A percentile compares a stretch with the other conserved stretches of the same genome.
phyloP scores from a whole-genome alignment of 2,113 vertebrate species.

The Tupaia tana region DNA sequence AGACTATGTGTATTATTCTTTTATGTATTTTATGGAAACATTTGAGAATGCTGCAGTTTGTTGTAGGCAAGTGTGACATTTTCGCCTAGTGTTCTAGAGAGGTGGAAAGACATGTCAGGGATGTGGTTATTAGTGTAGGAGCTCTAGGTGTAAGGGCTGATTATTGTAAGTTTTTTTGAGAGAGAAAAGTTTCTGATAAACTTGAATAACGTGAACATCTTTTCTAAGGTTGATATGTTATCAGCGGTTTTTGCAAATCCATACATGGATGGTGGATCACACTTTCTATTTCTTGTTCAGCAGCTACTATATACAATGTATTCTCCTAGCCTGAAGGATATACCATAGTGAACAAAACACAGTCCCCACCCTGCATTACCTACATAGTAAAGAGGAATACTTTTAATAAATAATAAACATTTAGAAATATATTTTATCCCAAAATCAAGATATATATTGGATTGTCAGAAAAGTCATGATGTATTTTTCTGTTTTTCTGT shows the following conservation, averaged over 20 bases:
- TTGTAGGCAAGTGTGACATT: neutral
- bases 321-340: neutral
- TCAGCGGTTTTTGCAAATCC: neutral
- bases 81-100: neutral
- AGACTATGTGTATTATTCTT: neutral
- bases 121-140: neutral
- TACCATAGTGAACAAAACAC: neutral
- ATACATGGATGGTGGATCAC: neutral
- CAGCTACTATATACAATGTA: no score
- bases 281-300: neutral
- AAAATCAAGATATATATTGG: neutral
- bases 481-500: no score
- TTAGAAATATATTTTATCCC: neutral
- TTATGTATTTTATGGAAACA: neutral
- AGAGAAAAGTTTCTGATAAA: neutral
- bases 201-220: neutral
- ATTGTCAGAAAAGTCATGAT: no score
- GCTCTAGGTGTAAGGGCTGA: neutral
- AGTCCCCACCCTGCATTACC: neutral
- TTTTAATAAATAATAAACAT: neutral
- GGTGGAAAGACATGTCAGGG: neutral
- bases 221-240: neutral
- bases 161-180: neutral
- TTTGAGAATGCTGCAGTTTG: neutral
- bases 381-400: neutral